phyloP scores from a whole-genome alignment of 2,888 invertebrate species.

The Geophilus truncorum region DNA sequence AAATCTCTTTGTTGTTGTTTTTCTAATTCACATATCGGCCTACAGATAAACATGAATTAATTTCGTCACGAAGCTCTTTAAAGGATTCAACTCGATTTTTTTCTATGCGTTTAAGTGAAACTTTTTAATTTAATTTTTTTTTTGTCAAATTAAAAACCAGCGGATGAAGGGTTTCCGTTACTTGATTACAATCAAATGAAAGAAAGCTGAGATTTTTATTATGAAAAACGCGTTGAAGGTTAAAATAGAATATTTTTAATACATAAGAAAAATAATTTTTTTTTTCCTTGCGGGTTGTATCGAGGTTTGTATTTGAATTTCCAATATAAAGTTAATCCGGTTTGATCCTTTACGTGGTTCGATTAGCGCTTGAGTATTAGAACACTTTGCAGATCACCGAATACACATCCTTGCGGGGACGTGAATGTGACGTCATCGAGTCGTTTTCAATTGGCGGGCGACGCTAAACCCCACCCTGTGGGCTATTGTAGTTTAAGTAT shows the following conservation, averaged over 20 bases:
- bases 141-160: background rate
- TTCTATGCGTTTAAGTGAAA: background rate
- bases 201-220: background rate
- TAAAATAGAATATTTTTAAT: background rate
- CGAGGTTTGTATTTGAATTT: background rate
- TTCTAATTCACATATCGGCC: slow-evolving; percentile 11
- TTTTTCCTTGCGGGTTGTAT: background rate
- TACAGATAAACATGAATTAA: slow-evolving; percentile 25
- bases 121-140: background rate
- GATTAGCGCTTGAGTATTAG: slow-evolving; percentile 20
- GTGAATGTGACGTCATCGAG: background rate
- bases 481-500: slow-evolving; percentile 11
- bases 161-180: background rate
- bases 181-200: background rate
- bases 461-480: slow-evolving; percentile 10
- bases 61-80: background rate
- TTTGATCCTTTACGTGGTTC: background rate
- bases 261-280: background rate
- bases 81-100: background rate
- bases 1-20: slow-evolving; percentile 22
- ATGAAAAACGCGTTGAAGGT: background rate
- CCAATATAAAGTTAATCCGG: slow-evolving; percentile 18
- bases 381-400: slow-evolving; percentile 25
- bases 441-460: slow-evolving; percentile 12
- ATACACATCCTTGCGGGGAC: background rate